Conservation (phyloP, 1,140 invertebrate species). For the Lucilia sericata region DNA sequence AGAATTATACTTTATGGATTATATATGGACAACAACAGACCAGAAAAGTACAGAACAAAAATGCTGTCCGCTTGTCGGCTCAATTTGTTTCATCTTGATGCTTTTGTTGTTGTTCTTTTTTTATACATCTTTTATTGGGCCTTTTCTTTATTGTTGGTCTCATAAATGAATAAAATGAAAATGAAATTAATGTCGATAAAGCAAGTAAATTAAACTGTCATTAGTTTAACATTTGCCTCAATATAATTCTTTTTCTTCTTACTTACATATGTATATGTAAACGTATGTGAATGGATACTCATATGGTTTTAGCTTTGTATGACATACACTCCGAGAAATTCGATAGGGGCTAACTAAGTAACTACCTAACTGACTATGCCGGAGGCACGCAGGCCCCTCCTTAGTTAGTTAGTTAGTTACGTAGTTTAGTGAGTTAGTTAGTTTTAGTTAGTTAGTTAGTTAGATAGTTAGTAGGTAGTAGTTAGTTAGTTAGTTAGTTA, state of each 20-base stretch:
- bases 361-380: too few relatives aligned
- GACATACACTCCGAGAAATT: too few relatives aligned
- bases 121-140: background rate
- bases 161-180: slow-evolving; percentile 16
- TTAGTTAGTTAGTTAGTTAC: too few relatives aligned
- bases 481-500: too few relatives aligned
- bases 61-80: background rate
- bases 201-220: slow-evolving; percentile 10
- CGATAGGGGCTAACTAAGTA: too few relatives aligned
- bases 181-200: background rate
- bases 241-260: background rate
- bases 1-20: slow-evolving; percentile 8
- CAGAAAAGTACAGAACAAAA: background rate
- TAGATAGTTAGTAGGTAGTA: too few relatives aligned
- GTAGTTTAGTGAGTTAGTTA: too few relatives aligned
- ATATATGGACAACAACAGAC: background rate
- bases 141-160: background rate
- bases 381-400: too few relatives aligned
- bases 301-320: too few relatives aligned
- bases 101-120: background rate
- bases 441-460: too few relatives aligned
- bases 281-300: too few relatives aligned
- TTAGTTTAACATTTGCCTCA: slow-evolving; percentile 8
- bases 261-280: too few relatives aligned
- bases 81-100: background rate